phyloP scores from a whole-genome alignment of 2,888 invertebrate genomes.

The Mythimna ferrago region DNA sequence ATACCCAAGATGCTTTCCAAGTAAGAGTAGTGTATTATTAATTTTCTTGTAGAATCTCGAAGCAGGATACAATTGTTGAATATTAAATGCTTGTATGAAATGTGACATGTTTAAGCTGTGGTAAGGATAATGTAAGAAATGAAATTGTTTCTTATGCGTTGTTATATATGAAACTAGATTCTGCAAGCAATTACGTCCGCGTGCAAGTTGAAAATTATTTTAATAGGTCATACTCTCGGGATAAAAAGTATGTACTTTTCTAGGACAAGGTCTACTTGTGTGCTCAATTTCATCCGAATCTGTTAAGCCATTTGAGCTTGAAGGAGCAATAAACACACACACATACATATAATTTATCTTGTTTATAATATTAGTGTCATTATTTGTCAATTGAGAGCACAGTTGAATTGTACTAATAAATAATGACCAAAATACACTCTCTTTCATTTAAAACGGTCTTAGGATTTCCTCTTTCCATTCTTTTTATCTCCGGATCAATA shows the following conservation, averaged over 20 bases:
- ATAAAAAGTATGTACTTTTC: too few relatives aligned
- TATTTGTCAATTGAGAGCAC: too few relatives aligned
- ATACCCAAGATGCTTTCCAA: constrained; percentile 37
- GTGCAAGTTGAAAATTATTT: too few relatives aligned
- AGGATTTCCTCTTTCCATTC: constrained; percentile 9
- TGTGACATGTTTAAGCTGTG: constrained; percentile 1
- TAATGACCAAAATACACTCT: background rate
- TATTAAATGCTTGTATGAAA: constrained; percentile 11
- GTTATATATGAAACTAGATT: background rate
- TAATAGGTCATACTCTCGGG: too few relatives aligned
- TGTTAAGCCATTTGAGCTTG: too few relatives aligned
- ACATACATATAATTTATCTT: too few relatives aligned
- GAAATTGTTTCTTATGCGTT: background rate
- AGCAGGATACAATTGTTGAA: constrained; percentile 12
- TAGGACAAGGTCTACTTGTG: too few relatives aligned
- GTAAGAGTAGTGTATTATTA: constrained; percentile 40
- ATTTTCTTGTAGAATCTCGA: constrained; percentile 44
- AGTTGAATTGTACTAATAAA: too few relatives aligned
- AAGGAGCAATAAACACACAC: too few relatives aligned
- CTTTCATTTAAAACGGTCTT: background rate
- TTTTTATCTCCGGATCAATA: constrained; percentile 35
- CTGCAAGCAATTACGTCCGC: too few relatives aligned
- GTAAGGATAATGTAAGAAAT: background rate
- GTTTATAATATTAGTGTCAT: too few relatives aligned
- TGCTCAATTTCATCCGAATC: too few relatives aligned